phyloP scores from a whole-genome alignment of 2,113 vertebrate species.

The Nannospalax galili region DNA sequence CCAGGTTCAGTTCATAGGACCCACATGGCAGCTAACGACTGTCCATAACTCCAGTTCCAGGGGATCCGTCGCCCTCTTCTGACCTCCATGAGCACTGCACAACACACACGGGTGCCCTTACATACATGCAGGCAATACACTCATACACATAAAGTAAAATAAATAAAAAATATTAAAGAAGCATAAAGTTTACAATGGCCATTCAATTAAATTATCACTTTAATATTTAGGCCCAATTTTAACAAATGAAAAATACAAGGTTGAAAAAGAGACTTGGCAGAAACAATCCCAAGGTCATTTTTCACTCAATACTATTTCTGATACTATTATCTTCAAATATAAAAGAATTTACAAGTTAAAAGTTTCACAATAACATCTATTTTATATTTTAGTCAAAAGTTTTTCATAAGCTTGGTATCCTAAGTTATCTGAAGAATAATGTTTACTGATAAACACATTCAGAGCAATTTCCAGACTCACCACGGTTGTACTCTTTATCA shows the following conservation, averaged over 20 bases:
- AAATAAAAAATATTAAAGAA: too few species aligned
- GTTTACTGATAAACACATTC: conserved; percentile 23
- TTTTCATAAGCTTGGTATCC: neutral
- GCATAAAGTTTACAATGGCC: neutral
- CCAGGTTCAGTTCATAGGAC: too few species aligned
- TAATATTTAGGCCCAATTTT: conserved; percentile 24
- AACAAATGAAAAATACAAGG: conserved; percentile 28
- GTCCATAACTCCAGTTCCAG: too few species aligned
- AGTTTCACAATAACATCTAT: conserved; percentile 17
- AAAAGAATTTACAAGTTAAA: conserved; percentile 2
- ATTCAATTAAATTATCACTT: conserved; percentile 16
- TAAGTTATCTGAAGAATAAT: conserved; percentile 18
- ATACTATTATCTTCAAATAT: conserved; percentile 6
- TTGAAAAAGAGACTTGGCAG: neutral
- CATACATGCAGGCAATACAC: too few species aligned
- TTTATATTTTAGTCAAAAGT: conserved; percentile 16
- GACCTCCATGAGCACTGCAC: too few species aligned
- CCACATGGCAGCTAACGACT: too few species aligned
- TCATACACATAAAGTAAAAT: too few species aligned
- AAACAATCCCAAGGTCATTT: conserved; percentile 10
- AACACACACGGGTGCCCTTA: too few species aligned
- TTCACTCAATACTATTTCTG: neutral
- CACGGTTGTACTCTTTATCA: neutral
- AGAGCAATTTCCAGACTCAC: neutral
- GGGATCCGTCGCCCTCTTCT: too few species aligned